Evolutionary conservation across 2,888 invertebrate species (phyloP).

Genomic region (Leptarthrus brevirostris): DNA sequence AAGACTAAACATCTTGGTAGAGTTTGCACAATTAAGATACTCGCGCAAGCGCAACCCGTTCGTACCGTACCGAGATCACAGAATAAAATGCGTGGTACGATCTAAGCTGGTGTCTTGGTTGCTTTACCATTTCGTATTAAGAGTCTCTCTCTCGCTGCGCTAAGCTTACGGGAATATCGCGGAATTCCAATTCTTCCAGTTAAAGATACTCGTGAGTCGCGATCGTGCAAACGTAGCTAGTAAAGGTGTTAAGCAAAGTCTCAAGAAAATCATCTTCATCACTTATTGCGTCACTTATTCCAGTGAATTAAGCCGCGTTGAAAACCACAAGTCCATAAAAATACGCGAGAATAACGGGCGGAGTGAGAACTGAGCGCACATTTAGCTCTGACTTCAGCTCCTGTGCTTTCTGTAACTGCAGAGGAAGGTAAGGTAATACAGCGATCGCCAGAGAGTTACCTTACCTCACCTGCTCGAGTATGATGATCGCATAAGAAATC

Average conservation of each 20-base stretch:
- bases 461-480: slow-evolving; percentile 1
- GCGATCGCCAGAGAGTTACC: neutral
- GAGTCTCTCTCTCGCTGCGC: neutral
- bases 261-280: slow-evolving; percentile 39
- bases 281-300: slow-evolving; percentile 44
- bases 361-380: slow-evolving; percentile 29
- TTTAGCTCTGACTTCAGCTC: neutral
- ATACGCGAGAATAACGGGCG: slow-evolving; percentile 40
- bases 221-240: too few species aligned
- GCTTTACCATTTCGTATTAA: neutral
- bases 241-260: neutral
- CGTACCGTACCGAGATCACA: slow-evolving; percentile 47
- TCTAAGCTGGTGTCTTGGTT: slow-evolving; percentile 13
- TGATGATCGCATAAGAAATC: slow-evolving; percentile 2
- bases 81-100: slow-evolving; percentile 38
- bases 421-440: slow-evolving; percentile 19
- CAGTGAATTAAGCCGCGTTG: slow-evolving; percentile 27
- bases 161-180: slow-evolving; percentile 12
- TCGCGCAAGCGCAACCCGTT: slow-evolving; percentile 52
- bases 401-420: slow-evolving; percentile 2
- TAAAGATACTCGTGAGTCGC: neutral
- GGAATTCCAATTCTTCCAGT: slow-evolving; percentile 11
- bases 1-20: slow-evolving; percentile 62
- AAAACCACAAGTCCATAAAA: slow-evolving; percentile 44
- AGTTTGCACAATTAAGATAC: slow-evolving; percentile 53